These are phyloP conservation scores for Caenorhabditis uteleia DNA, from an alignment of 2,888 invertebrate genomes.

Conservation along the genomic window DNA sequence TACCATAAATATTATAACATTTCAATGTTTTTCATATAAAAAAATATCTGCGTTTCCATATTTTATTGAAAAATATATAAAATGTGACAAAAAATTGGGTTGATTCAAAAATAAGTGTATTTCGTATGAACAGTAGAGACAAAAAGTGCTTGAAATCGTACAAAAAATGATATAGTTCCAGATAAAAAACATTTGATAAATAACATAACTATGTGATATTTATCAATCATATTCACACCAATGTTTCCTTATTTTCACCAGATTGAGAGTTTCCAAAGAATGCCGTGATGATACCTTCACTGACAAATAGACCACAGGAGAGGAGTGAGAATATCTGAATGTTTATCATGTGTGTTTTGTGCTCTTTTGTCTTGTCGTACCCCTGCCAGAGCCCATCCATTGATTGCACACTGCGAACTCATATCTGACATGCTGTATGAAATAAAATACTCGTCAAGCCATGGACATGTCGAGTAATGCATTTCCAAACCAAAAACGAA, in stretches of 20 bases:
- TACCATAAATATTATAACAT: too few species aligned
- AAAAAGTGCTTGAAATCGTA: too few species aligned
- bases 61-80: too few species aligned
- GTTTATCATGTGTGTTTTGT: background rate
- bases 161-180: too few species aligned
- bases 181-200: too few species aligned
- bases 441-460: conserved; percentile 62
- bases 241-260: conserved; percentile 43
- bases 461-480: conserved; percentile 68
- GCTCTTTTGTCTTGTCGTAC: conserved; percentile 28
- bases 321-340: conserved; percentile 65
- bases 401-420: conserved; percentile 65
- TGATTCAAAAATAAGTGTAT: too few species aligned
- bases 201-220: background rate
- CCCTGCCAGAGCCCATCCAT: conserved; percentile 67
- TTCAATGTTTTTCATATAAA: too few species aligned
- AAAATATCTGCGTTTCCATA: too few species aligned
- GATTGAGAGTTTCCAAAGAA: conserved; percentile 57
- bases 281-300: conserved; percentile 64
- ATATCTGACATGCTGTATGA: conserved; percentile 43
- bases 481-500: conserved; percentile 67
- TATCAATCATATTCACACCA: conserved; percentile 17
- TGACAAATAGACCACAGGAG: conserved; percentile 65
- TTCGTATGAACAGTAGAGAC: too few species aligned
- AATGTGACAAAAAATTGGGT: too few species aligned